Evolutionary conservation across 2,888 invertebrate genomes (phyloP), one percentile per base, ranked within the genome.

Genomic region (Nebria brevicollis): DNA sequence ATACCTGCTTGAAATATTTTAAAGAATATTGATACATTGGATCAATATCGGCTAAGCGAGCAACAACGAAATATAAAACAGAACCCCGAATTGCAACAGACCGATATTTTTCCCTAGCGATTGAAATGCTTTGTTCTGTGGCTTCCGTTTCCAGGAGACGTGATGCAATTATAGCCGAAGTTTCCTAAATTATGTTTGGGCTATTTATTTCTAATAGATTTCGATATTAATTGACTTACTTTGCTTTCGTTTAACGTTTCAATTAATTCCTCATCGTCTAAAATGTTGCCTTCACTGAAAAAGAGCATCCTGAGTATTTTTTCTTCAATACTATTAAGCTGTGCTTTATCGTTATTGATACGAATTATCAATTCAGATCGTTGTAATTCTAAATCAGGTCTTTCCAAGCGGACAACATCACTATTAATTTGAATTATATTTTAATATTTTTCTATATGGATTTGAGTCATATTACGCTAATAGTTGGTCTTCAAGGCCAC

Each of bases 11-110:
- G 87, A 97, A 98, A 90, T 97, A 97, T 85, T 95, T 96, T 65
- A 98, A 90, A 0, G 97, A 97, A 89, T 95, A 98, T 89, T 98
- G 98, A 89, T 98, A 98, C 98, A 98, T 98, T 0, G 97, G 96
- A 89, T 98, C 97, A 82, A 98, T 95, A 85, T 96, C 95, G 0
- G 96, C 94, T 20, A 98, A 90, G 86, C 95, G 94, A 0, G 96
- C 95, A 1, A 98, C 96, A 0, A 97, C 96, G 88, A 98, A 98
- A 89, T 96, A 98, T 4, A 98, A 90, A 20, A 96, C 94, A 0
- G 97, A 96, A 0, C 97, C 98, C 83, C 97, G 93, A 0, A 94
- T 94, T 0, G 98, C 97, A 7, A 97, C 95, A 0, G 94, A 92
- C 42, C 96, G 92, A 88, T 97, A 98, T 85, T 94, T 95, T 89